Evolutionary conservation across 2,888 invertebrate species (phyloP).

Genomic region (Neoscelio sp.): DNA sequence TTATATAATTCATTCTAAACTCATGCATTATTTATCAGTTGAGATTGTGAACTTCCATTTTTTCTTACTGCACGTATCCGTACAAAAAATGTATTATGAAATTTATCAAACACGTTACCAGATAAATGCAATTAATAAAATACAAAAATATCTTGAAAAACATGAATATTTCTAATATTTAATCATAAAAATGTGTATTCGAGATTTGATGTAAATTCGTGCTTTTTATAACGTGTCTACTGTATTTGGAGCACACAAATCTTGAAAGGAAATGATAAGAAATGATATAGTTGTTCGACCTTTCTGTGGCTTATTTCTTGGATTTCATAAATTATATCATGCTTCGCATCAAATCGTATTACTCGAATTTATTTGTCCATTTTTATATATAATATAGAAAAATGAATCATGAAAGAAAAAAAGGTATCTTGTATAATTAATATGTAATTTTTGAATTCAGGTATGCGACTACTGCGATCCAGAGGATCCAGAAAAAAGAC

Average conservation of each 20-base stretch:
- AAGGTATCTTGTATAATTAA: slow-evolving; percentile 14
- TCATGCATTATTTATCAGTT: neutral
- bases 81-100: no score
- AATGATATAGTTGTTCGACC: slow-evolving; percentile 32
- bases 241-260: slow-evolving; percentile 31
- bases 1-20: slow-evolving; percentile 10
- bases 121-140: no score
- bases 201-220: slow-evolving; percentile 3
- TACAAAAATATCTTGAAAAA: neutral
- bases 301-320: slow-evolving; percentile 25
- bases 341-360: neutral
- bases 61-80: no score
- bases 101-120: no score
- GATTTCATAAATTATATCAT: slow-evolving; percentile 6
- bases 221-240: neutral
- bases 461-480: slow-evolving; percentile 97
- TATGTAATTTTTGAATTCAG: slow-evolving; percentile 83
- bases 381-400: no score
- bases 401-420: no score
- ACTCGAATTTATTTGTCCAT: neutral
- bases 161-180: neutral
- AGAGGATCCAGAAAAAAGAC: slow-evolving; percentile 89
- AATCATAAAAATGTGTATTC: neutral
- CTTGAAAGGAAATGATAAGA: slow-evolving; percentile 50
- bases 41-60: neutral